Conservation (phyloP, 2,888 invertebrate genomes). For the Girardia tigrina region DNA sequence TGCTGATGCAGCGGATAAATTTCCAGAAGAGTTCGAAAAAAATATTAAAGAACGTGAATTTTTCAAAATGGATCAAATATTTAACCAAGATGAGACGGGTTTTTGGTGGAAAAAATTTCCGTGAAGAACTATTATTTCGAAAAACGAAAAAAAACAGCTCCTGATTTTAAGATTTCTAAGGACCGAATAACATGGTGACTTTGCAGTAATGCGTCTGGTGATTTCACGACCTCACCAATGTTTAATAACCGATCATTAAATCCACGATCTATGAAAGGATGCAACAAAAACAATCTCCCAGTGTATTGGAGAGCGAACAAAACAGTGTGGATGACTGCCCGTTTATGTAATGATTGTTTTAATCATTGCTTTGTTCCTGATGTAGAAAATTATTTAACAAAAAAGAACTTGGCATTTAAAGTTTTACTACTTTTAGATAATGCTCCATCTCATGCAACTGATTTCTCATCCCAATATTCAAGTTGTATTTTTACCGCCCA, state of each 20-base stretch:
- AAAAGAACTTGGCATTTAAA: neutral
- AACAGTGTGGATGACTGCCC: neutral
- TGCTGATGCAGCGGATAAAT: too few relatives aligned
- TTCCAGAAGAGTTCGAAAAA: too few relatives aligned
- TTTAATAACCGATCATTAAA: conserved; percentile 20
- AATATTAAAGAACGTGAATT: too few relatives aligned
- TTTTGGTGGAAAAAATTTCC: neutral
- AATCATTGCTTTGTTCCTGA: too few relatives aligned
- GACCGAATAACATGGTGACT: neutral
- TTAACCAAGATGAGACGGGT: neutral
- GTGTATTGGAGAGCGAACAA: neutral
- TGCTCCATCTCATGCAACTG: neutral
- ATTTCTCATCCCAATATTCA: neutral
- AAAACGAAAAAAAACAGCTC: too few relatives aligned
- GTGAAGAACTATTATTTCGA: neutral
- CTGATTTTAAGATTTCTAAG: neutral
- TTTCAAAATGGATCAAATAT: neutral
- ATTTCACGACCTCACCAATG: neutral
- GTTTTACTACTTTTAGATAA: too few relatives aligned
- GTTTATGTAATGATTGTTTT: neutral
- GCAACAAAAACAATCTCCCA: neutral
- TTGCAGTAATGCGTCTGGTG: conserved; percentile 17
- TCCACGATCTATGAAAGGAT: conserved; percentile 17
- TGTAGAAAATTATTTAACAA: too few relatives aligned
- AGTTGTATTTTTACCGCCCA: neutral